A percentile compares a stretch with the other conserved stretches of the same genome.
Evolutionary conservation across 2,888 invertebrate genomes (phyloP).

Genomic region (Hyalella azteca): DNA sequence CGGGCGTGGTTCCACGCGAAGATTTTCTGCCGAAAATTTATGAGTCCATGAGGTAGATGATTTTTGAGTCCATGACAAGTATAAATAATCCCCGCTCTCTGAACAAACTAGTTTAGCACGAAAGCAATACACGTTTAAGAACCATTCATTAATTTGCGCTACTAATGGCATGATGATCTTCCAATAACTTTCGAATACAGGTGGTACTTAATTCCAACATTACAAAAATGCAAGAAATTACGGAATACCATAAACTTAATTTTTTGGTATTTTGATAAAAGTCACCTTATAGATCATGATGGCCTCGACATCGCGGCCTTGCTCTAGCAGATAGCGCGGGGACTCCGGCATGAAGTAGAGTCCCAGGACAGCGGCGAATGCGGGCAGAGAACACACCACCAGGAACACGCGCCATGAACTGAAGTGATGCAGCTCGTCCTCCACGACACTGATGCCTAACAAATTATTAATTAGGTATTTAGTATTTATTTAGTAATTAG

Average conservation of each 20-base stretch:
- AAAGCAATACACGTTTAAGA: too few relatives aligned
- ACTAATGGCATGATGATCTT: too few relatives aligned
- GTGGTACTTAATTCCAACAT: background rate
- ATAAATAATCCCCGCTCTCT: too few relatives aligned
- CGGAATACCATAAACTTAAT: constrained; percentile 31
- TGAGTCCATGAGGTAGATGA: background rate
- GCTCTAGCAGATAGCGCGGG: constrained; percentile 75
- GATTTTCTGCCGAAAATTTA: constrained; percentile 54
- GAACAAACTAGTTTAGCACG: too few relatives aligned
- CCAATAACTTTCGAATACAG: too few relatives aligned
- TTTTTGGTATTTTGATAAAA: background rate
- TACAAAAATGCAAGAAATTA: background rate
- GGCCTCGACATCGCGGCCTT: constrained; percentile 78
- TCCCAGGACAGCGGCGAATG: constrained; percentile 73
- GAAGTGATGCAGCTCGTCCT: constrained; percentile 78
- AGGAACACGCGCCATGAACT: constrained; percentile 78
- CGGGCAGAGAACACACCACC: constrained; percentile 74
- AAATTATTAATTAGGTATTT: too few relatives aligned
- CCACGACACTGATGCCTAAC: constrained; percentile 71
- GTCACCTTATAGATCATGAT: constrained; percentile 74
- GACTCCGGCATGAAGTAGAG: constrained; percentile 78
- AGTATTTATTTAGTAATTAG: too few relatives aligned
- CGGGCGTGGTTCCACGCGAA: constrained; percentile 59
- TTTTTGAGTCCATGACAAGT: too few relatives aligned
- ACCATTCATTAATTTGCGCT: too few relatives aligned